Percentiles rank a stretch among this genome's conserved stretches.
These are phyloP conservation scores for Hydropsyche tenuis DNA, from an alignment of 1,140 invertebrate genomes.

Conservation along the genomic window DNA sequence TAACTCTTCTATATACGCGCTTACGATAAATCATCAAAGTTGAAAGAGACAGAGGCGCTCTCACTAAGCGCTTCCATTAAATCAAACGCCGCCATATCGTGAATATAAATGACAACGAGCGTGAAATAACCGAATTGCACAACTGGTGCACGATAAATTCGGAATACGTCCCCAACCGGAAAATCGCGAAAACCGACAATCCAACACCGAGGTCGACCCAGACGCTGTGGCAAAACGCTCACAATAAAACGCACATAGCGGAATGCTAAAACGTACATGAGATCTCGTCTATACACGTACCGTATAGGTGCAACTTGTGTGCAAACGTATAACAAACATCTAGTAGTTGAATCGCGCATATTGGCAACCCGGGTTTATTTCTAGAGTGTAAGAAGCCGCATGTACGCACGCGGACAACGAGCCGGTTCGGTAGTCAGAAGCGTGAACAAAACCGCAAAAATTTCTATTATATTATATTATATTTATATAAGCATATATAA, in stretches of 20 bases:
- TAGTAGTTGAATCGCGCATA: conserved; percentile 1
- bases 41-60: too few relatives aligned
- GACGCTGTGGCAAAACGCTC: conserved; percentile 3
- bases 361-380: conserved; percentile 31
- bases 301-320: not conserved
- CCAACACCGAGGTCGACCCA: not conserved
- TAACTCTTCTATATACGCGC: too few relatives aligned
- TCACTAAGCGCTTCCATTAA: too few relatives aligned
- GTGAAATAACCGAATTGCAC: conserved; percentile 22
- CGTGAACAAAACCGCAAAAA: too few relatives aligned
- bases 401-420: not conserved
- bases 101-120: conserved; percentile 26
- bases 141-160: not conserved
- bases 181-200: too few relatives aligned
- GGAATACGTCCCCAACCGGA: too few relatives aligned
- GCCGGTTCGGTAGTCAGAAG: too few relatives aligned
- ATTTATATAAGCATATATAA: too few relatives aligned
- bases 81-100: not conserved
- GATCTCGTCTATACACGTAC: too few relatives aligned
- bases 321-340: conserved; percentile 5
- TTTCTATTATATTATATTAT: too few relatives aligned
- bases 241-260: conserved; percentile 14
- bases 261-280: not conserved
- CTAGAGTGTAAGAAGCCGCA: conserved; percentile 6
- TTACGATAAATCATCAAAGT: too few relatives aligned